A percentile compares a stretch with the other conserved stretches of the same genome.
Evolutionary conservation across 2,113 vertebrate genomes (phyloP).

Genomic region (Sinosuthora webbiana): DNA sequence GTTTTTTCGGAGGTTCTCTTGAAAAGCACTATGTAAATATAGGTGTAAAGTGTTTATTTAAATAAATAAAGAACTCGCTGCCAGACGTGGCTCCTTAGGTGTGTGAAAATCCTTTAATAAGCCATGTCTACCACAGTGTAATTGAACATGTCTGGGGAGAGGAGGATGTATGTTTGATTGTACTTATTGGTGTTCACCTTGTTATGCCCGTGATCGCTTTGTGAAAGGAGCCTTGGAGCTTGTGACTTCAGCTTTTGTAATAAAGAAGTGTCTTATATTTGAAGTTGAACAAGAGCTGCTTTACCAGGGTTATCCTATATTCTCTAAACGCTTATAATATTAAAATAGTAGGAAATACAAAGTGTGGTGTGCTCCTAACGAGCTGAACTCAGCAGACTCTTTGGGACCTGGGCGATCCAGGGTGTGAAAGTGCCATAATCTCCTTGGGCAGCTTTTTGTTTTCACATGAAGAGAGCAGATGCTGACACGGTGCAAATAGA

Average conservation of each 20-base stretch:
- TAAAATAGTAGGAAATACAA: not conserved
- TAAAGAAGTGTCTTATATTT: not conserved
- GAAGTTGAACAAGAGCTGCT: not conserved
- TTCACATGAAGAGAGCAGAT: constrained; percentile 1
- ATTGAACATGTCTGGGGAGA: not conserved
- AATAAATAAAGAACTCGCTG: not conserved
- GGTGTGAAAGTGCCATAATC: not conserved
- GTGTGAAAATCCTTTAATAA: not conserved
- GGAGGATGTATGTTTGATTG: not conserved
- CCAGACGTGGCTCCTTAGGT: not conserved
- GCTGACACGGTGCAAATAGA: not conserved
- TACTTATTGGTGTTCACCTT: not conserved
- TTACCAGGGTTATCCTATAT: not conserved
- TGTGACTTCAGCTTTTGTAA: not conserved
- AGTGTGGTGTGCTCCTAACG: not conserved
- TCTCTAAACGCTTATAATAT: not conserved
- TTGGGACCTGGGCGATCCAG: not conserved
- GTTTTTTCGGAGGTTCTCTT: not conserved
- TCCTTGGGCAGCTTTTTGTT: constrained; percentile 40
- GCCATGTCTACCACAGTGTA: not conserved
- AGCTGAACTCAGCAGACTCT: not conserved
- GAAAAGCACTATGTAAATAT: not conserved
- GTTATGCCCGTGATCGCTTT: not conserved
- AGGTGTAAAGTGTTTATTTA: not conserved
- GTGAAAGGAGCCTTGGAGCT: not conserved